phyloP scores from a whole-genome alignment of 2,797 vertebrate genomes.

The Cygnus olor region DNA sequence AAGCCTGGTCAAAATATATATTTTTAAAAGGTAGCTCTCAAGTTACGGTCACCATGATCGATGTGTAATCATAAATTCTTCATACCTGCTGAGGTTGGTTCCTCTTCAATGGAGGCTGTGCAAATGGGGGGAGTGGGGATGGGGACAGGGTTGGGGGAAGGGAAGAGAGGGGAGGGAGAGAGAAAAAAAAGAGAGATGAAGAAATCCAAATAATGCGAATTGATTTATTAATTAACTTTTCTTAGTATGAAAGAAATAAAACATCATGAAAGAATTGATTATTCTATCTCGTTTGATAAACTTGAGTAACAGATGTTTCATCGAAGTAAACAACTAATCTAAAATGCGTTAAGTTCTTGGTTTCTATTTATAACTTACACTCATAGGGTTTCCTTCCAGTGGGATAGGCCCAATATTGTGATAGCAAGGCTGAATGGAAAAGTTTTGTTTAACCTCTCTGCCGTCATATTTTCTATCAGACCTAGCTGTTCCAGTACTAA shows the following conservation, averaged over 20 bases:
- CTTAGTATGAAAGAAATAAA: neutral
- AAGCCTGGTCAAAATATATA: neutral
- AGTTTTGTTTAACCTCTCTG: neutral
- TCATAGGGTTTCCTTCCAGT: neutral
- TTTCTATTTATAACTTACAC: neutral
- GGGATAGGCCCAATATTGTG: neutral
- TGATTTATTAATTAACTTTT: neutral
- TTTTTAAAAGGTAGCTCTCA: neutral
- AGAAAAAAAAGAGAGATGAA: neutral
- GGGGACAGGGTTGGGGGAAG: too few species aligned
- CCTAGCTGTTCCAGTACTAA: neutral
- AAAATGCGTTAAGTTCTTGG: neutral
- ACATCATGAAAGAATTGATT: neutral
- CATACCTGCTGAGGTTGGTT: conserved; percentile 77
- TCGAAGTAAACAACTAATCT: neutral
- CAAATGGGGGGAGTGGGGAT: neutral
- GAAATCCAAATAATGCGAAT: neutral
- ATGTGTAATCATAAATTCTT: neutral
- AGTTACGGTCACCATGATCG: neutral
- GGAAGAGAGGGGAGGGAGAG: neutral
- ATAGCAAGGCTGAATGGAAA: neutral
- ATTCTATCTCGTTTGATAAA: neutral
- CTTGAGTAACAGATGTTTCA: neutral
- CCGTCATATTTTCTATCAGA: neutral
- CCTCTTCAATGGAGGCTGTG: conserved; percentile 74